Evolutionary conservation across 1,140 invertebrate genomes (phyloP).

Genomic region (Drosophila sp.): DNA sequence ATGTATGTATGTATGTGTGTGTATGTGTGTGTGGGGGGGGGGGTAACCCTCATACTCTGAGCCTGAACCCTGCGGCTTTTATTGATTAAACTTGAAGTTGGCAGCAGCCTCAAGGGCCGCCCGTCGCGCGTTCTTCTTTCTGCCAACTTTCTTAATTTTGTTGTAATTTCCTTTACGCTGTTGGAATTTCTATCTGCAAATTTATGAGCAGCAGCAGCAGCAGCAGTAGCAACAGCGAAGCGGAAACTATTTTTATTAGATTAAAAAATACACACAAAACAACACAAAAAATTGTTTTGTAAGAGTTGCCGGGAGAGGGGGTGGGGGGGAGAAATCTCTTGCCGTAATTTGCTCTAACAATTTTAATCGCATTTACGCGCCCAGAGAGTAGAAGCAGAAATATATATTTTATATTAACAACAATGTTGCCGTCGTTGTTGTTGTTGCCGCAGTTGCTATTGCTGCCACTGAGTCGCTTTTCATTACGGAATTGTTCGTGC

Average conservation of each 20-base stretch:
- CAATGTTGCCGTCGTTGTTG: conserved; percentile 45
- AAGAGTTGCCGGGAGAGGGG: conserved; percentile 23
- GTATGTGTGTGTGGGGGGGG: conserved; percentile 4
- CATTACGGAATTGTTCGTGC: conserved; percentile 78
- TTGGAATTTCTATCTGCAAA: conserved; percentile 80
- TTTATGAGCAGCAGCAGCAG: conserved; percentile 68
- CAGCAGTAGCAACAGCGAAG: conserved; percentile 7
- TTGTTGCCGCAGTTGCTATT: neutral
- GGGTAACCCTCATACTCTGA: conserved; percentile 9
- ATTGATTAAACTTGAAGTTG: conserved; percentile 80
- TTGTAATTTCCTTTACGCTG: conserved; percentile 77
- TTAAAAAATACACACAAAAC: conserved; percentile 63
- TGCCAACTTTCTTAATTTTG: conserved; percentile 76
- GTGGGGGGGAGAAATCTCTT: conserved; percentile 40
- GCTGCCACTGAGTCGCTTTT: conserved; percentile 49
- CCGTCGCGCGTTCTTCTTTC: conserved; percentile 46
- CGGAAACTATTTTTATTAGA: conserved; percentile 80
- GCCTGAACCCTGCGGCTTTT: conserved; percentile 62
- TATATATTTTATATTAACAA: conserved; percentile 62
- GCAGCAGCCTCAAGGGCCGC: conserved; percentile 39
- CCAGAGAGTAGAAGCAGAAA: conserved; percentile 42
- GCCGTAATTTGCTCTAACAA: conserved; percentile 75
- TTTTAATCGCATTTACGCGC: conserved; percentile 76
- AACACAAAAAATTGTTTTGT: conserved; percentile 46
- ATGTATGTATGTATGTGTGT: conserved; percentile 14